Base-by-base conservation (phyloP, 2,797 vertebrate species). In the Nyctalus aviator region DNA sequence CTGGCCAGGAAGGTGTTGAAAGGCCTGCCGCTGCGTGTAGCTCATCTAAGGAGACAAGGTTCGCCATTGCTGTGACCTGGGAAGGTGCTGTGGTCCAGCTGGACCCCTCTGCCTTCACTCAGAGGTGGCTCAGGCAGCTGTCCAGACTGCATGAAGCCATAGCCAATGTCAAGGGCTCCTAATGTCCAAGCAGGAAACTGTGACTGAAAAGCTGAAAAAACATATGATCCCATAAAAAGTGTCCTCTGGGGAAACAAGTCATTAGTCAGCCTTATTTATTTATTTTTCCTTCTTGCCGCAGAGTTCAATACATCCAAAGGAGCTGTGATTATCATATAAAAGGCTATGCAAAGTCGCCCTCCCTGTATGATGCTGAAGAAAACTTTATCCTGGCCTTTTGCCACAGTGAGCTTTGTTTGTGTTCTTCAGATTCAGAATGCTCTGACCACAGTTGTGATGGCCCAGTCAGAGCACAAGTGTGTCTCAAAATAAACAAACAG, bases 291-390 rank as follows among this genome's bases (percentile, higher is more conserved):
- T 95, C 96, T 94, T 92, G 93, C 91, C 88, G 75, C 95, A 94
- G 96, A 98, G 96, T 96, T 97, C 95, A 98, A 94, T 97, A 85
- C 77, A 93, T 94, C 88, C 18, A 91, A 96, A 96, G 94, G 90
- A 97, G 75, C 71, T 93, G 93, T 94, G 93, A 98, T 98, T 98
- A 98, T 96, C 97, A 97, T 98, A 98, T 97, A 97, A 98, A 98
- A 98, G 98, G 96, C 95, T 95, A 98, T 97, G 98, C 92, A 98
- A 98, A 97, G 87, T 81, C 91, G 94, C 91, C 96, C 94, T 96
- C 91, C 89, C 93, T 23, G 46, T 86, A 75, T 30, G 82, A 93
- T 96, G 95, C 92, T 79, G 97, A 91, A 93, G 92, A 96, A 97
- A 97, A 95, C 97, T 98, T 98, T 97, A 97, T 89, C 96, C 97